Conservation (phyloP, 2,888 invertebrate genomes). For the Ophion costatus region DNA sequence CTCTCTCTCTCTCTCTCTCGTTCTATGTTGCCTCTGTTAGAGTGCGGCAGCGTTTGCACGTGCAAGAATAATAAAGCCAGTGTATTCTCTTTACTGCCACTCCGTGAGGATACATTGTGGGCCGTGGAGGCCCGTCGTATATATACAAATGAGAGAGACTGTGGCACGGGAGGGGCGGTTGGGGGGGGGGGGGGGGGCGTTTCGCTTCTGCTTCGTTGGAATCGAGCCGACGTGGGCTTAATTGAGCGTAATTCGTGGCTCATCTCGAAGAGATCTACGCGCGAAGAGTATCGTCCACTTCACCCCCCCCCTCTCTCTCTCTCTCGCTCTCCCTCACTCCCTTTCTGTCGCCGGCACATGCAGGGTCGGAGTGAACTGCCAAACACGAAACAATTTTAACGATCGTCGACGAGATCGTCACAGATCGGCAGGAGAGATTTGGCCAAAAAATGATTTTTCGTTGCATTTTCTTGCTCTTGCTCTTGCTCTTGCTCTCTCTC, state of each 20-base stretch:
- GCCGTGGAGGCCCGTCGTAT: constrained; percentile 27
- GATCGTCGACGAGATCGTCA: neutral
- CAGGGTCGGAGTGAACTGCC: neutral
- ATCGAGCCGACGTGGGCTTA: constrained; percentile 71
- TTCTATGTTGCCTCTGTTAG: neutral
- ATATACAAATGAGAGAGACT: constrained; percentile 37
- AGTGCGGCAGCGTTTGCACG: constrained; percentile 41
- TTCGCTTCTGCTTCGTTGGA: constrained; percentile 61
- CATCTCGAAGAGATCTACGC: constrained; percentile 48
- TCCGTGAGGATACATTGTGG: constrained; percentile 54
- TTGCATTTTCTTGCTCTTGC: neutral
- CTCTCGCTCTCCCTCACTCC: constrained; percentile 1
- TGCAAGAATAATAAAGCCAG: constrained; percentile 51
- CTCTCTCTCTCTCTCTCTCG: neutral
- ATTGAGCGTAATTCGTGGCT: constrained; percentile 75
- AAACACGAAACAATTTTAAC: constrained; percentile 10
- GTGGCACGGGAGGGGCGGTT: constrained; percentile 26
- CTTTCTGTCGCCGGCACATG: constrained; percentile 1
- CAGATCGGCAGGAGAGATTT: no score
- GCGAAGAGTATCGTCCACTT: constrained; percentile 12
- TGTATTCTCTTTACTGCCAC: constrained; percentile 62
- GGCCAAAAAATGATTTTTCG: neutral
- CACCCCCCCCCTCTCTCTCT: neutral
- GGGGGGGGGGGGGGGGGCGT: constrained; percentile 33
- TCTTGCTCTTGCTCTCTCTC: neutral